Conservation (phyloP, 1,140 invertebrate genomes). For the Anoplolepis gracilipes region DNA sequence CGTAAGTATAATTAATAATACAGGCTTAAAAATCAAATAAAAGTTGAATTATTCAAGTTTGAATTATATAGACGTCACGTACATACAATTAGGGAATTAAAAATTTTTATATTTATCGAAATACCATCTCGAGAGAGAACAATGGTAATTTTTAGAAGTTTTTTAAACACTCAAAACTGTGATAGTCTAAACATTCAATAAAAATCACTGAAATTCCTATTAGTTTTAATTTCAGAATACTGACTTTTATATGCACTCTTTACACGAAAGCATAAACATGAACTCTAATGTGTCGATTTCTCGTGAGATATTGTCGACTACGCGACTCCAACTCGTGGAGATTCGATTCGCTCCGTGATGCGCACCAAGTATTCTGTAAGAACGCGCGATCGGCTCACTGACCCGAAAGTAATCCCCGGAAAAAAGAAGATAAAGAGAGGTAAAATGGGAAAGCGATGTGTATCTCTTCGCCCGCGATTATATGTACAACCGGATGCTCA, state of each 20-base stretch:
- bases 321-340: conserved; percentile 10
- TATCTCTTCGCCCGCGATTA: background rate
- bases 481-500: conserved; percentile 17
- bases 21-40: background rate
- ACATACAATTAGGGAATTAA: background rate
- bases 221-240: background rate
- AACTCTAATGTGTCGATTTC: conserved; percentile 41
- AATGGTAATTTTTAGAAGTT: background rate
- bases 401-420: conserved; percentile 74
- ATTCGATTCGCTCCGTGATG: conserved; percentile 32
- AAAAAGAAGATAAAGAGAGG: conserved; percentile 66
- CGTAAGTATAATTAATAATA: background rate
- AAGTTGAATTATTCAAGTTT: conserved; percentile 12
- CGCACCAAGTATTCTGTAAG: conserved; percentile 68
- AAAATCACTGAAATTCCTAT: background rate
- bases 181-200: background rate
- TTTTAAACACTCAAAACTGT: background rate
- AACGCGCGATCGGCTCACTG: conserved; percentile 66
- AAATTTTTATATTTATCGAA: background rate
- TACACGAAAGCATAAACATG: background rate
- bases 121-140: background rate
- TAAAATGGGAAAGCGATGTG: background rate
- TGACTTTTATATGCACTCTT: background rate
- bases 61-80: background rate
- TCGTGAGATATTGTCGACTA: conserved; percentile 52